A percentile compares a stretch with the other conserved stretches of the same genome.
phyloP scores from a whole-genome alignment of 2,113 vertebrate genomes.

The Dipodomys spectabilis region DNA sequence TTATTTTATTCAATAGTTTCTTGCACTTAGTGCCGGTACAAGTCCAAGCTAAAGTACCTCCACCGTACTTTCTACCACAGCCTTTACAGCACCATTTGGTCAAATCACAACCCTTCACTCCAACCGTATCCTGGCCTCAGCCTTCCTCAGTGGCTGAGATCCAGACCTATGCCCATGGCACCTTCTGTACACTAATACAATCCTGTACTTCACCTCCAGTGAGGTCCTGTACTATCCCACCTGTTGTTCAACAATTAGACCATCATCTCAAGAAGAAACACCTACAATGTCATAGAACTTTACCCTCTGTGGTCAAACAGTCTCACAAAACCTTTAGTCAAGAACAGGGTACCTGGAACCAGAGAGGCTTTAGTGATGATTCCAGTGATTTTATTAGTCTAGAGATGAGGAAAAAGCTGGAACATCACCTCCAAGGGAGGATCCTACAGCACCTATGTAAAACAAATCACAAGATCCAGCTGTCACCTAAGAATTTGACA shows the following conservation, averaged over 20 bases:
- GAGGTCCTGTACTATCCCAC: not conserved
- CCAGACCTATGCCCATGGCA: not conserved
- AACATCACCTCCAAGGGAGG: not conserved
- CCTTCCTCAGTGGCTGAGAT: not conserved
- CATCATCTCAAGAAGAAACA: not conserved
- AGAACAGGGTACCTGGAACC: rapidly evolving
- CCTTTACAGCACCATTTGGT: not conserved
- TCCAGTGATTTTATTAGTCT: not conserved
- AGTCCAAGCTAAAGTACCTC: rapidly evolving
- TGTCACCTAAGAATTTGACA: not conserved
- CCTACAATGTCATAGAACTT: not conserved
- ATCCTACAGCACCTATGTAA: rapidly evolving
- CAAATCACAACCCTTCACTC: not conserved
- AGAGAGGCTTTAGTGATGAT: rapidly evolving
- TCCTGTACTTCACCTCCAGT: not conserved
- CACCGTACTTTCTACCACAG: too few species aligned
- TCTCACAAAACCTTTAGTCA: not conserved
- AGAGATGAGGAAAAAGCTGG: rapidly evolving
- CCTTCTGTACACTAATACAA: not conserved
- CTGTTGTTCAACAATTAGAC: not conserved
- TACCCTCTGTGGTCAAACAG: not conserved
- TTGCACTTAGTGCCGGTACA: not conserved
- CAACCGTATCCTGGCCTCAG: not conserved
- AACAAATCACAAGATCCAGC: not conserved
- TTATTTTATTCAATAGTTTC: not conserved